A percentile compares a stretch with the other conserved stretches of the same genome.
Conservation (phyloP, 2,888 invertebrate species). For the Chrysomela aeneicollis region DNA sequence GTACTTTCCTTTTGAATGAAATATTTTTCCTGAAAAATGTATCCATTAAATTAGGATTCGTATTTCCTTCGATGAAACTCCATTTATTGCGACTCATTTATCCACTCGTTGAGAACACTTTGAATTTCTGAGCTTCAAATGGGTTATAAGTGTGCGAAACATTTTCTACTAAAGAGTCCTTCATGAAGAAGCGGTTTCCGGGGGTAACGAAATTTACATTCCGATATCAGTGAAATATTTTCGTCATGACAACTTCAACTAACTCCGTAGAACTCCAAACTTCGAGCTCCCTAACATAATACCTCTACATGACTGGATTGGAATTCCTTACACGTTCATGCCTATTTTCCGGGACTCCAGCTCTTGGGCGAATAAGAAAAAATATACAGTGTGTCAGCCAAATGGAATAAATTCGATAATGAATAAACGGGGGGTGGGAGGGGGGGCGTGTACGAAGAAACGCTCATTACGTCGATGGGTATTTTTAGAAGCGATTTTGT, state of each 20-base stretch:
- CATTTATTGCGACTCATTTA: too few relatives aligned
- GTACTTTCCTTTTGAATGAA: too few relatives aligned
- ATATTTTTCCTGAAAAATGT: too few relatives aligned
- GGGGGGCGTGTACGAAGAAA: too few relatives aligned
- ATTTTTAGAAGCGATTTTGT: too few relatives aligned
- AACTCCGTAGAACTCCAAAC: background rate
- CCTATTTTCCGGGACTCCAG: slow-evolving; percentile 8
- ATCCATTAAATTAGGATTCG: too few relatives aligned
- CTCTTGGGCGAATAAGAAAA: slow-evolving; percentile 1
- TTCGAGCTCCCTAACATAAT: slow-evolving; percentile 15
- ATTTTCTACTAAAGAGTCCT: background rate
- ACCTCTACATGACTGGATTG: slow-evolving; percentile 12
- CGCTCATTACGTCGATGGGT: too few relatives aligned
- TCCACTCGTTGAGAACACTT: too few relatives aligned
- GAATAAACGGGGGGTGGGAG: too few relatives aligned
- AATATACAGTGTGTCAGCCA: slow-evolving; percentile 1
- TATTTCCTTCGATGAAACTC: too few relatives aligned
- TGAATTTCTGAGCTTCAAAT: too few relatives aligned
- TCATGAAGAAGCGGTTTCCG: background rate
- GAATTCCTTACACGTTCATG: slow-evolving; percentile 17
- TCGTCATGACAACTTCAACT: background rate
- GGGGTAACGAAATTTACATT: background rate
- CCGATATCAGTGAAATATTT: background rate
- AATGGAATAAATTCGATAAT: too few relatives aligned
- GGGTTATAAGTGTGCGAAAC: background rate